phyloP scores from a whole-genome alignment of 1,140 invertebrate genomes.

The Amyelois transitella region DNA sequence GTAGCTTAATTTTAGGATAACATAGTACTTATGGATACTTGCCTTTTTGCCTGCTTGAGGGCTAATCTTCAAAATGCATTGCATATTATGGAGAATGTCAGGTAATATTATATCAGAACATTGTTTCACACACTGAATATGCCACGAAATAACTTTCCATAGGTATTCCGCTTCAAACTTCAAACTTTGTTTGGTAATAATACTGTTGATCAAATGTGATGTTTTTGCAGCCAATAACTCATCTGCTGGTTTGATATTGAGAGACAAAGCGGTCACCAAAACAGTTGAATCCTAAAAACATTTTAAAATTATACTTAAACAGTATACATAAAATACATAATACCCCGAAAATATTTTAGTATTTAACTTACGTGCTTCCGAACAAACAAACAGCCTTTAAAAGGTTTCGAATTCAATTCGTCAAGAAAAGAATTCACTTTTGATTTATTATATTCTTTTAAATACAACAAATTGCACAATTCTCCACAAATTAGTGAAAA shows the following conservation, averaged over 20 bases:
- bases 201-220: slow-evolving; percentile 50
- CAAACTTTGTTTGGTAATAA: slow-evolving; percentile 50
- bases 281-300: slow-evolving; percentile 47
- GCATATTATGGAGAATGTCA: slow-evolving; percentile 57
- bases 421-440: slow-evolving; percentile 49
- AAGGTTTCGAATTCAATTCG: slow-evolving; percentile 53
- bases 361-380: slow-evolving; percentile 39
- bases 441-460: slow-evolving; percentile 42
- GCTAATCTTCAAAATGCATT: slow-evolving; percentile 45
- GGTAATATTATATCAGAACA: slow-evolving; percentile 52
- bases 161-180: slow-evolving; percentile 38
- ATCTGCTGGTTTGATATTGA: slow-evolving; percentile 52
- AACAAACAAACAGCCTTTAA: slow-evolving; percentile 47
- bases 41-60: slow-evolving; percentile 40
- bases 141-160: slow-evolving; percentile 43
- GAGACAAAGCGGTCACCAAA: slow-evolving; percentile 42
- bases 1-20: background rate
- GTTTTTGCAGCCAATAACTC: slow-evolving; percentile 52
- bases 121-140: slow-evolving; percentile 45
- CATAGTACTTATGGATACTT: background rate
- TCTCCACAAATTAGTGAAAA: slow-evolving; percentile 44
- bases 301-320: background rate
- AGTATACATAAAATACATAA: slow-evolving; percentile 13
- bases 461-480: slow-evolving; percentile 45
- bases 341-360: background rate